phyloP scores from a whole-genome alignment of 2,888 invertebrate genomes.

The Panzeria rudis region DNA sequence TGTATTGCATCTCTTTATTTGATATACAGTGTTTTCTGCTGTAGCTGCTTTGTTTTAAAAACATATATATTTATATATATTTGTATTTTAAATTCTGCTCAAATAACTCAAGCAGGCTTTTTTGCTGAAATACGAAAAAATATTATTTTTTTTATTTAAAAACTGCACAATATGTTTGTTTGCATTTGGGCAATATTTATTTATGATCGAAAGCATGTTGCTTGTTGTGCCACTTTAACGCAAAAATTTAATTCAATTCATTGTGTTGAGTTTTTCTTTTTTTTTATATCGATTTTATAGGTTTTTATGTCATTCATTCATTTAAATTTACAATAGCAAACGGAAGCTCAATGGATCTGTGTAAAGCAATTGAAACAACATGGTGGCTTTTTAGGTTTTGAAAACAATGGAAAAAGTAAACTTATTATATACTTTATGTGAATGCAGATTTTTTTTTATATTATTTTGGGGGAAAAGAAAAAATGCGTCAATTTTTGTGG shows the following conservation, averaged over 20 bases:
- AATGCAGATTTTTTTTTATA: not conserved
- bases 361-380: slow-evolving; percentile 57
- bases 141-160: not conserved
- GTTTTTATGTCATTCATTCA: slow-evolving; percentile 64
- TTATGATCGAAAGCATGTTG: slow-evolving; percentile 56
- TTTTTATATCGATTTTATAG: slow-evolving; percentile 52
- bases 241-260: slow-evolving; percentile 55
- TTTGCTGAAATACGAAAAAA: not conserved
- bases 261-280: slow-evolving; percentile 12
- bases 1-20: not conserved
- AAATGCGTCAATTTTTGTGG: not conserved
- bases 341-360: slow-evolving; percentile 63
- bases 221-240: slow-evolving; percentile 45
- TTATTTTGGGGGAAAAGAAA: not conserved
- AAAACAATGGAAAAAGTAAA: not conserved
- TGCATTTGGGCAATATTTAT: slow-evolving; percentile 54
- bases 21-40: not conserved
- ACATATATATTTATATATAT: too few relatives aligned
- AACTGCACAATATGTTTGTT: slow-evolving; percentile 50
- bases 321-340: slow-evolving; percentile 50
- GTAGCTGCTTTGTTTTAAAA: not conserved
- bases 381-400: slow-evolving; percentile 7
- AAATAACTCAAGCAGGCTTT: not conserved
- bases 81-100: not conserved
- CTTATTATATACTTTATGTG: not conserved